These are phyloP conservation scores for Dryobates pubescens DNA, from an alignment of 2,797 vertebrate species.

Conservation along the genomic window DNA sequence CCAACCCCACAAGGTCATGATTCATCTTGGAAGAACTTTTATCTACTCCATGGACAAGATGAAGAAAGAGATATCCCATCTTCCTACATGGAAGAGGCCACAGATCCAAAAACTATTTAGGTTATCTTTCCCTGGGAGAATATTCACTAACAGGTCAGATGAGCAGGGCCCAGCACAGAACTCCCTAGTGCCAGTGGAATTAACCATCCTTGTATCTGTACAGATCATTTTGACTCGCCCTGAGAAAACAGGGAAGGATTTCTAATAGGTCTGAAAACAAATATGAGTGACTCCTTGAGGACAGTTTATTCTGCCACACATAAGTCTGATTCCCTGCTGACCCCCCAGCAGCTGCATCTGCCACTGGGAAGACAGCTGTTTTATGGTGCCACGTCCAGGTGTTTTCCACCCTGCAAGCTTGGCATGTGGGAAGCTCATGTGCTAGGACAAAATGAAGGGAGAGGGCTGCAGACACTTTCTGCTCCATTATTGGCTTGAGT, in stretches of 20 bases:
- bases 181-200: neutral
- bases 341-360: neutral
- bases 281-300: neutral
- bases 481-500: neutral
- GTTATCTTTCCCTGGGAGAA: neutral
- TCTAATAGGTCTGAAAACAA: neutral
- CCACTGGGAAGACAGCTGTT: neutral
- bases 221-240: neutral
- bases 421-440: neutral
- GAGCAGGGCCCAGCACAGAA: neutral
- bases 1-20: neutral
- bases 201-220: neutral
- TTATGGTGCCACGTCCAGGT: neutral
- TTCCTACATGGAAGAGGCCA: neutral
- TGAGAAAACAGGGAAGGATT: fast-evolving
- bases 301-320: neutral
- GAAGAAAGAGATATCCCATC: neutral
- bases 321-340: neutral
- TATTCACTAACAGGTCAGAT: neutral
- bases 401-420: neutral
- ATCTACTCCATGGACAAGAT: neutral
- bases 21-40: neutral
- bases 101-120: neutral
- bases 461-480: neutral
- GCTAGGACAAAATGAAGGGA: neutral